Evolutionary conservation across 2,888 invertebrate species (phyloP), one percentile per base, ranked within the genome.

Genomic region (Catocala fraxini): DNA sequence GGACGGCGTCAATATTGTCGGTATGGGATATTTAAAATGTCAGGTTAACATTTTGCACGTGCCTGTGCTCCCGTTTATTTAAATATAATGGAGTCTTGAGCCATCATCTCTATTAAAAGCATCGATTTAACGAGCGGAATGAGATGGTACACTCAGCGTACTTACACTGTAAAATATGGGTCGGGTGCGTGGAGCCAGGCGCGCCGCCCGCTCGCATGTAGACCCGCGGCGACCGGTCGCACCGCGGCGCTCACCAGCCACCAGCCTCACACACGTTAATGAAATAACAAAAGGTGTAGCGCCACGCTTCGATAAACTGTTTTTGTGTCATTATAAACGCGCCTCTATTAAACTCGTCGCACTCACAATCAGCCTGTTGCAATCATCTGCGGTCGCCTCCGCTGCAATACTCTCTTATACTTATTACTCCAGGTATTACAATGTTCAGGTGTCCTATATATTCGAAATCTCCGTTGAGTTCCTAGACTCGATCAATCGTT

Each of bases 21-120:
- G 71, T 73, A 72, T 70, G 58, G 54, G 73, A 73, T 71, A 65
- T 75, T 81, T 66, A 57, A 83, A 85, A 87, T 85, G 82, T 83
- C 84, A 87, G 83, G 80, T 79, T 84, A 86, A 82, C 82, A 85
- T 85, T 87, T 83, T 66, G 77, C 88, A 85, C 86, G 85, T 84
- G 83, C 79, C 75, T 75, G 66, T 71, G 80, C 73, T 83, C 80
- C 77, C 74, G 81, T 84, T 84, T 84, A 86, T 88, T 85, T 86
- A 82, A 83, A 88, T 86, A 85, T 84, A 89, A 87, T 85, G 85
- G 80, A 86, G 83, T 86, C 84, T 87, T 85, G 82, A 86, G 84
- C 83, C 85, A 89, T 89, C 89, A 88, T 89, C 82, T 90, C 89
- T 91, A 90, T 90, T 90, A 90, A 89, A 90, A 91, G 89, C 90